A percentile compares a stretch with the other conserved stretches of the same genome.
Evolutionary conservation across 2,113 vertebrate genomes (phyloP).

Genomic region (Sprattus sprattus): DNA sequence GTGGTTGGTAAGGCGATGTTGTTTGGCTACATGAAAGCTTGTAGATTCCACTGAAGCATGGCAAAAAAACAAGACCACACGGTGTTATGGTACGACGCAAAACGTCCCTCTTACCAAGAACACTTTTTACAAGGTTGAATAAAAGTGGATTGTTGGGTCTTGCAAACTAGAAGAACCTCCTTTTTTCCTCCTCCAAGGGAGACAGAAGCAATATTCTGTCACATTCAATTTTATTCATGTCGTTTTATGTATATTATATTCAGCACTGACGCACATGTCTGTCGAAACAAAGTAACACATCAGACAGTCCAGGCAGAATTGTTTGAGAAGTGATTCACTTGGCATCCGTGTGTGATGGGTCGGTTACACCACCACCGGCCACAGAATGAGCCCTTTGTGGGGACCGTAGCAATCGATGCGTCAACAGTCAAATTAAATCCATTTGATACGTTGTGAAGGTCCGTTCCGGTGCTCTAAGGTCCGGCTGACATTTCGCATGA

Average conservation of each 20-base stretch:
- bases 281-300: not conserved
- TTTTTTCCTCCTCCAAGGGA: conserved; percentile 24
- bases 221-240: conserved; percentile 37
- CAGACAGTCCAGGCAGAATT: not conserved
- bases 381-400: conserved; percentile 9
- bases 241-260: conserved; percentile 33
- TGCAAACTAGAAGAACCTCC: conserved; percentile 27
- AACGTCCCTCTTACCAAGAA: conserved; percentile 32
- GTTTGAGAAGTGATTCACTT: not conserved
- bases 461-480: not conserved
- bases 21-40: conserved; percentile 42
- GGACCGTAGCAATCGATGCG: not conserved
- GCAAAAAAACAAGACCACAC: conserved; percentile 41
- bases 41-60: conserved; percentile 30
- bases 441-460: not conserved
- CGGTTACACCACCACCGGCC: not conserved
- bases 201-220: conserved; percentile 25
- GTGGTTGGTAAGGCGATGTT: conserved; percentile 53
- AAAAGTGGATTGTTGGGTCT: conserved; percentile 39
- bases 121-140: conserved; percentile 46
- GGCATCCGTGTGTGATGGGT: not conserved
- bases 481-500: not conserved
- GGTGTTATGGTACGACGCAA: conserved; percentile 35
- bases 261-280: conserved; percentile 19
- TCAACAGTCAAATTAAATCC: conserved; percentile 20